A percentile compares a stretch with the other conserved stretches of the same genome.
Evolutionary conservation across 2,113 vertebrate species (phyloP).

Genomic region (Podarcis raffonei): DNA sequence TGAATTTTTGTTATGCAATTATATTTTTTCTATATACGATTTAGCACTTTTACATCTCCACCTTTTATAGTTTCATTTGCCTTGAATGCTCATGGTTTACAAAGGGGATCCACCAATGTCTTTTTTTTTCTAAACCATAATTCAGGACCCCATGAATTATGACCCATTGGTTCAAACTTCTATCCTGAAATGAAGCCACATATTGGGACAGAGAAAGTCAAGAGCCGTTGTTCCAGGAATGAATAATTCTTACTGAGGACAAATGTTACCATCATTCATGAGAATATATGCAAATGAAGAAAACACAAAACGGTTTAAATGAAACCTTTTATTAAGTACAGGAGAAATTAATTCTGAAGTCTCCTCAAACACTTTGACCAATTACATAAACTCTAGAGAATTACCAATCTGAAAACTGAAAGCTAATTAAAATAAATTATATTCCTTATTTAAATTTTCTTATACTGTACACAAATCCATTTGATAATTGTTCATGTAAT

Average conservation of each 20-base stretch:
- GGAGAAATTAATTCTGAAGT: not conserved
- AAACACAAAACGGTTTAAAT: not conserved
- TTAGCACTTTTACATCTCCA: not conserved
- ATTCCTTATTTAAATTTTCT: not conserved
- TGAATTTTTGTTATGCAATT: not conserved
- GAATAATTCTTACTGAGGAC: not conserved
- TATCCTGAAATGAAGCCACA: not conserved
- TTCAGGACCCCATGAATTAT: no score
- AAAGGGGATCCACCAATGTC: not conserved
- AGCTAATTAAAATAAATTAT: not conserved
- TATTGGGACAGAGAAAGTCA: not conserved
- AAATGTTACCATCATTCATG: not conserved
- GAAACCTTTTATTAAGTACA: conserved; percentile 16
- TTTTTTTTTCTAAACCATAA: not conserved
- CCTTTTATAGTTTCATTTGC: not conserved
- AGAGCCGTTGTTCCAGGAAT: not conserved
- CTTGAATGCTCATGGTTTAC: not conserved
- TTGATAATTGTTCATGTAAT: not conserved
- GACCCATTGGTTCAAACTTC: not conserved
- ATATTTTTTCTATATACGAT: not conserved
- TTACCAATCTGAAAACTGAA: conserved; percentile 3
- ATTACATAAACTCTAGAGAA: no score
- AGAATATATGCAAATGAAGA: not conserved
- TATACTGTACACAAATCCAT: not conserved
- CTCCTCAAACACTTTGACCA: not conserved